Evolutionary conservation across 2,797 vertebrate species (phyloP), one percentile per base, ranked within the genome.

Genomic region (Cyprinella venusta): DNA sequence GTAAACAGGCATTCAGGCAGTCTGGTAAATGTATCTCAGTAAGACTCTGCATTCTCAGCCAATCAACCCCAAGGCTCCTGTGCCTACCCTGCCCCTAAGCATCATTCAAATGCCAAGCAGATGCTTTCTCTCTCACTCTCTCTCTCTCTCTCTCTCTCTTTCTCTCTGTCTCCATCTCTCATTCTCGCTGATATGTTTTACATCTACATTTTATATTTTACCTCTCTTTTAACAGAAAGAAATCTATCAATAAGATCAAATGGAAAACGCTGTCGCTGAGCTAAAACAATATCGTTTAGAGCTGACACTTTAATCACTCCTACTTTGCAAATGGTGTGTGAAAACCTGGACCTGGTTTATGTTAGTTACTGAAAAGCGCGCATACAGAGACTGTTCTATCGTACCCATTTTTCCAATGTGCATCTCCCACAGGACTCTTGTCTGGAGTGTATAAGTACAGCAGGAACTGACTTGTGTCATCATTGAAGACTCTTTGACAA

Each of bases 71-170:
- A 90, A 86, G 92, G 92, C 91, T 92, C 91, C 90, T 91, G 90
- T 92, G 91, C 87, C 90, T 93, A 91, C 90, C 91, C 91, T 92
- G 70, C 89, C 90, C 92, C 93, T 94, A 91, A 94, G 93, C 92
- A 91, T 91, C 91, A 93, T 94, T 94, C 92, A 93, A 92, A 93
- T 92, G 90, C 91, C 93, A 87, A 94, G 90, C 94, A 94, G 93
- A 94, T 92, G 92, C 92, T 92, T 89, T 87, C 80, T 78, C 76
- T 63, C 50, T 78, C 63, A 13, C 80, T 59, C 65, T n/a, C 36
- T 36, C 33, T 24, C 63, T 54, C 45, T 0, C 13, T 89, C 90
- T 87, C 91, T n/a, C n/a, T n/a, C n/a, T n/a, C n/a, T n/a, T n/a
- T n/a, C 19, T 50, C 63, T 54, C 45, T 0, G 45, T 89, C 90